Evolutionary conservation across 1,140 invertebrate species (phyloP).

Genomic region (Micrasema minimum): DNA sequence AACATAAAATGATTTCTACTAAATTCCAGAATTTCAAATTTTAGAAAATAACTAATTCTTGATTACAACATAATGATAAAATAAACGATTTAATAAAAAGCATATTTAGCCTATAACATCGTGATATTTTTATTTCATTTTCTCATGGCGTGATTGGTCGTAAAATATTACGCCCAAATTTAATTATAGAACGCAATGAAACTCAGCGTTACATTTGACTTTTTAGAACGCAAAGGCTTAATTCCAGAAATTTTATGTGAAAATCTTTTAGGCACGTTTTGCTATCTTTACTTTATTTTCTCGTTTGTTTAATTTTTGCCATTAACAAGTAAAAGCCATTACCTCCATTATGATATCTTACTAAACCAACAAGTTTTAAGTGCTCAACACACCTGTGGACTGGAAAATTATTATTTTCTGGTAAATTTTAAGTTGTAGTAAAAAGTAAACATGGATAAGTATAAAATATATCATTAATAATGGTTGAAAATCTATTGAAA

Average conservation of each 20-base stretch:
- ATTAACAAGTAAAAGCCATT: constrained; percentile 39
- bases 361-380: constrained; percentile 31
- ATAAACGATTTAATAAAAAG: background rate
- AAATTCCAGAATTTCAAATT: too few species aligned
- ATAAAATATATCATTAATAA: too few species aligned
- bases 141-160: constrained; percentile 5
- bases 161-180: background rate
- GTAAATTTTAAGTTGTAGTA: too few species aligned
- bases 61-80: background rate
- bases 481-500: too few species aligned
- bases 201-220: background rate
- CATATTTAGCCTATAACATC: background rate
- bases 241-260: background rate
- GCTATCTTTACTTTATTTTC: constrained; percentile 23
- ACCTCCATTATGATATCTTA: constrained; percentile 36
- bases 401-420: background rate
- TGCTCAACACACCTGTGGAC: constrained; percentile 26
- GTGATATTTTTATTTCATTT: background rate
- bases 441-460: too few species aligned
- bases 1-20: too few species aligned
- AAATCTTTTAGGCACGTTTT: constrained; percentile 10
- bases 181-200: background rate
- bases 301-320: constrained; percentile 28
- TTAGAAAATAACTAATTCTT: background rate
- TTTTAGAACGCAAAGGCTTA: constrained; percentile 1